A percentile compares a stretch with the other conserved stretches of the same genome.
Evolutionary conservation across 2,113 vertebrate genomes (phyloP).

Genomic region (Paraplagusia blochii): DNA sequence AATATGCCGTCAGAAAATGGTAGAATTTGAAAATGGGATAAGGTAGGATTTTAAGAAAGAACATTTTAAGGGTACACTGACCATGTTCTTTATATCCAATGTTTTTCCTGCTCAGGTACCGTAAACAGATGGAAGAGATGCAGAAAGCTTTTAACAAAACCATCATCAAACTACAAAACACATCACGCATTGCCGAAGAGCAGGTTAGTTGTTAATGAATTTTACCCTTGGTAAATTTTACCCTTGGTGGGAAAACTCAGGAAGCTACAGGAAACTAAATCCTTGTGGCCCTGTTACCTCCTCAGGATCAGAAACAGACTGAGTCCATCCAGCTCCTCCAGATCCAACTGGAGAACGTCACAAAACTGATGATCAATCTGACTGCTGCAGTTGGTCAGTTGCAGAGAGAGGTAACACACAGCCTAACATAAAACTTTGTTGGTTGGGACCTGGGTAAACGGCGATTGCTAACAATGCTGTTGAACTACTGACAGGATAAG

Average conservation of each 20-base stretch:
- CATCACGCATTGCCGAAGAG: slow-evolving; percentile 93
- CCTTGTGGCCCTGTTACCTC: background rate
- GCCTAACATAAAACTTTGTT: no score
- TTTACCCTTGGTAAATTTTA: background rate
- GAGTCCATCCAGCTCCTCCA: slow-evolving; percentile 95
- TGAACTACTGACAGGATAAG: no score
- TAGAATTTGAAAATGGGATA: no score
- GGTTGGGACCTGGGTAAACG: no score
- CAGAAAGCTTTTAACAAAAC: slow-evolving; percentile 98
- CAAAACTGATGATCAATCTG: slow-evolving; percentile 88
- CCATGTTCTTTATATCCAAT: background rate
- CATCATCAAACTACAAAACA: slow-evolving; percentile 98
- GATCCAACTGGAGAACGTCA: slow-evolving; percentile 89
- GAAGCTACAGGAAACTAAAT: background rate
- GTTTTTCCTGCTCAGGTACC: slow-evolving; percentile 79
- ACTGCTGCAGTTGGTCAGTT: slow-evolving; percentile 82
- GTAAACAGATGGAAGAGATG: slow-evolving; percentile 99
- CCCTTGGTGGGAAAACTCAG: no score
- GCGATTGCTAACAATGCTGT: no score
- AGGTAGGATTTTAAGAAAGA: no score
- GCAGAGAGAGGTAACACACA: slow-evolving; percentile 86
- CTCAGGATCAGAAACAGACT: slow-evolving; percentile 91
- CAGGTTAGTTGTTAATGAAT: slow-evolving; percentile 78
- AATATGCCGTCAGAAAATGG: no score
- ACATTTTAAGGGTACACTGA: background rate